phyloP scores from a whole-genome alignment of 2,797 vertebrate genomes.

The Hafferia zeledoni region DNA sequence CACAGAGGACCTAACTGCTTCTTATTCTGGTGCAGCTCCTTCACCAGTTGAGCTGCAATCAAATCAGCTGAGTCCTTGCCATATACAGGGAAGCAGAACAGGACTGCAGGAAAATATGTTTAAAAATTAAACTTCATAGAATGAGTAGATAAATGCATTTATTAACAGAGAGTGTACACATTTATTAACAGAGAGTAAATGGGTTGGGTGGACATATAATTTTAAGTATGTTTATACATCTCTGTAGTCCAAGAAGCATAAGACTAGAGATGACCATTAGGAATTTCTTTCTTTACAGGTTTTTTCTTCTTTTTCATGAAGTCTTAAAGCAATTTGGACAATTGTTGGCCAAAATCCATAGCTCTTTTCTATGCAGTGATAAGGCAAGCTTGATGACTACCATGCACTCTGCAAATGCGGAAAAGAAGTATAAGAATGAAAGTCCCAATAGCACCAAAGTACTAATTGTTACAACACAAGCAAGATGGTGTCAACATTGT shows the following conservation, averaged over 20 bases:
- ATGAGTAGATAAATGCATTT: neutral
- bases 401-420: neutral
- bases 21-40: neutral
- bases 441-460: neutral
- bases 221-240: neutral
- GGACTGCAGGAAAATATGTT: neutral
- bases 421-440: neutral
- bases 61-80: neutral
- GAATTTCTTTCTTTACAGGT: neutral
- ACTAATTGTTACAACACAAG: neutral
- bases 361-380: neutral
- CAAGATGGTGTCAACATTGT: neutral
- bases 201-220: neutral
- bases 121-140: neutral
- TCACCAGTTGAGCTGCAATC: neutral
- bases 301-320: neutral
- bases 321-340: neutral
- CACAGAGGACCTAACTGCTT: neutral
- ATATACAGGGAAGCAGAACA: neutral
- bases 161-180: neutral
- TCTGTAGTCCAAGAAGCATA: neutral
- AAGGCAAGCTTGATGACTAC: neutral
- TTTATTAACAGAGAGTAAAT: neutral
- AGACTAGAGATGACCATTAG: neutral
- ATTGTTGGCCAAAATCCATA: neutral